Base-by-base conservation (phyloP, 2,113 vertebrate genomes). In the Sisor rabdophorus region DNA sequence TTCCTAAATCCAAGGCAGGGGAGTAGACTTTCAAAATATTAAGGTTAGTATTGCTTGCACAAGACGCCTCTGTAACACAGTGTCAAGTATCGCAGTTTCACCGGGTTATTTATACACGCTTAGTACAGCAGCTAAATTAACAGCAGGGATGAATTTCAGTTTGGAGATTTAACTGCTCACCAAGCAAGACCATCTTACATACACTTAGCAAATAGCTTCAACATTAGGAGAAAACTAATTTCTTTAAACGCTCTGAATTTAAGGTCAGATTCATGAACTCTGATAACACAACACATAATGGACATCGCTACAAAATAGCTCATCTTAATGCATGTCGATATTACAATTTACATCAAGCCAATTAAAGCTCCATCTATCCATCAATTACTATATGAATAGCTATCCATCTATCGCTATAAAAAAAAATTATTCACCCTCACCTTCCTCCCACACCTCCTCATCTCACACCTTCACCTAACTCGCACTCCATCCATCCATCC, bases 71-170 rank as follows among this genome's bases (percentile, higher is more conserved):
- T 64, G 82, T 80, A 84, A 80, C 73, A 36, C 52, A 80, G 15
- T 68, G 76, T 81, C 84, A 78, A 86, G 89, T 77, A 60, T 82
- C 87, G 89, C 78, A 75, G 81, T 91, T 92, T 87, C 91, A 85
- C 89, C 82, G 50, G 73, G 83, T 89, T 92, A 92, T 92, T 91
- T 89, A 86, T 92, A 90, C 72, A 85, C 73, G 77, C 64, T 72
- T 28, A 77, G 79, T 44, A 20, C 86, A 81, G 84, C 79, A 83
- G 85, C 85, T 71, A 87, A 84, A 69, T 82, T 60, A 85, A 86
- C 69, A 71, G 52, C 64, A 73, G 72, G 80, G 58, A 61, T 69
- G 13, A 80, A 78, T 73, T 74, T 58, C 55, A 54, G 65, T 40
- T 28, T 30, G 24, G 60, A 64, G 32, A 58, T 77, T 52, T 71